Percentiles rank a stretch among this genome's conserved stretches.
These are phyloP conservation scores for Sarcophaga variegata DNA, from an alignment of 2,888 invertebrate genomes.

Conservation along the genomic window DNA sequence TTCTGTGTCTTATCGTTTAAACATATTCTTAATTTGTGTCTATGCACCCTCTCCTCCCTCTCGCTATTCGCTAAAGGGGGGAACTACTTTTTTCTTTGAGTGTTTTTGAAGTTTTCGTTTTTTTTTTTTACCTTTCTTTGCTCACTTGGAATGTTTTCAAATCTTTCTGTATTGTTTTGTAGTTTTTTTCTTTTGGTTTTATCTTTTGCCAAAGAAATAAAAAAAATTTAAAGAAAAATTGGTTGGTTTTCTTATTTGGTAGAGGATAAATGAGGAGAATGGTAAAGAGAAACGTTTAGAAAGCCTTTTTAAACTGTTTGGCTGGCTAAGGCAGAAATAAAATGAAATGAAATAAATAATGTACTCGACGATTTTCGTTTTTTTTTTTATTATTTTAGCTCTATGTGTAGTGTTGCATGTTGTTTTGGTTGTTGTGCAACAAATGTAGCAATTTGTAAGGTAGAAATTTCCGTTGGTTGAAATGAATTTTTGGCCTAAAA, in stretches of 20 bases:
- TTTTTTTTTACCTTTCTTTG: slow-evolving; percentile 34
- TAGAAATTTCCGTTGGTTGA: slow-evolving; percentile 32
- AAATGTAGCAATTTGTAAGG: slow-evolving; percentile 67
- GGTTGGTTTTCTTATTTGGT: slow-evolving; percentile 40
- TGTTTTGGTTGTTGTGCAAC: slow-evolving; percentile 58
- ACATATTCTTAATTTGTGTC: slow-evolving; percentile 57
- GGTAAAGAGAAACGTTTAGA: slow-evolving; percentile 58
- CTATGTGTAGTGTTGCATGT: slow-evolving; percentile 20
- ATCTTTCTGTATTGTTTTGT: slow-evolving; percentile 36
- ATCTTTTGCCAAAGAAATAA: slow-evolving; percentile 52
- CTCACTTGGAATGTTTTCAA: slow-evolving; percentile 66
- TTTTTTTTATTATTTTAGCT: neutral
- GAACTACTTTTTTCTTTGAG: slow-evolving; percentile 17
- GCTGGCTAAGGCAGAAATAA: neutral
- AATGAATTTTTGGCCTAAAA: slow-evolving; percentile 30
- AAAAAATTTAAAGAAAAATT: neutral
- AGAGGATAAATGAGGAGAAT: slow-evolving; percentile 26
- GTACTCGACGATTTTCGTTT: neutral
- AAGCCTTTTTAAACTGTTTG: slow-evolving; percentile 56
- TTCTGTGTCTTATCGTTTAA: slow-evolving; percentile 29
- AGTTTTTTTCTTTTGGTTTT: slow-evolving; percentile 1
- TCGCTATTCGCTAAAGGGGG: too few relatives aligned
- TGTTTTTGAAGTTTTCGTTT: slow-evolving; percentile 29
- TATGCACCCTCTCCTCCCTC: neutral
- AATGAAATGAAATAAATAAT: slow-evolving; percentile 47